Percentiles rank a stretch among this genome's conserved stretches.
Conservation (phyloP, 2,113 vertebrate species). For the Fukomys damarensis region DNA sequence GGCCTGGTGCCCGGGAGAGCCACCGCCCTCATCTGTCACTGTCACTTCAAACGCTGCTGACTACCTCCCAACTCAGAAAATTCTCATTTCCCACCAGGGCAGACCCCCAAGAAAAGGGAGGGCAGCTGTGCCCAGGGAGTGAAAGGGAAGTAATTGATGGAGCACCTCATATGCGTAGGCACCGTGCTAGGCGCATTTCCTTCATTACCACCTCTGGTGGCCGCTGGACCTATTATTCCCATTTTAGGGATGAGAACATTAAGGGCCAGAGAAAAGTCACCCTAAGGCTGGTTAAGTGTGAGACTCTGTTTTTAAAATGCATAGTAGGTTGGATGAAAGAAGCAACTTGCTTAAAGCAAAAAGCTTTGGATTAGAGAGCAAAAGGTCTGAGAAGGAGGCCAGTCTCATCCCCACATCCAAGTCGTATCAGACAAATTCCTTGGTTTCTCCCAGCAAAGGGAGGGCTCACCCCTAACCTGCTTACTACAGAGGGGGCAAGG, state of each 20-base stretch:
- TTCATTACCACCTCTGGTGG: background rate
- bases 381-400: background rate
- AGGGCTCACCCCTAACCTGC: background rate
- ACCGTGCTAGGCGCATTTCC: too few relatives aligned
- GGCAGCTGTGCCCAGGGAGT: background rate
- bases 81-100: slow-evolving; percentile 61
- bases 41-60: slow-evolving; percentile 63
- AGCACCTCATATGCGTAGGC: background rate
- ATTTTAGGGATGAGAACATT: slow-evolving; percentile 44
- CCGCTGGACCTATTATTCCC: background rate
- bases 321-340: background rate
- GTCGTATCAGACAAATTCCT: background rate
- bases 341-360: background rate
- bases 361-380: background rate
- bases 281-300: background rate
- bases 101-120: slow-evolving; percentile 27
- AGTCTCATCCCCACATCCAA: background rate
- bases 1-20: slow-evolving; percentile 24
- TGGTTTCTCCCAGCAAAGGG: background rate
- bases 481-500: background rate
- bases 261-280: background rate
- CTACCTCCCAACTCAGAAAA: slow-evolving; percentile 69
- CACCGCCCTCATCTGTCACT: slow-evolving; percentile 65
- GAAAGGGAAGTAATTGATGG: background rate
- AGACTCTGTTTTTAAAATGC: background rate